Evolutionary conservation across 2,797 vertebrate species (phyloP), one percentile per base, ranked within the genome.

Genomic region (Scleropages formosus): DNA sequence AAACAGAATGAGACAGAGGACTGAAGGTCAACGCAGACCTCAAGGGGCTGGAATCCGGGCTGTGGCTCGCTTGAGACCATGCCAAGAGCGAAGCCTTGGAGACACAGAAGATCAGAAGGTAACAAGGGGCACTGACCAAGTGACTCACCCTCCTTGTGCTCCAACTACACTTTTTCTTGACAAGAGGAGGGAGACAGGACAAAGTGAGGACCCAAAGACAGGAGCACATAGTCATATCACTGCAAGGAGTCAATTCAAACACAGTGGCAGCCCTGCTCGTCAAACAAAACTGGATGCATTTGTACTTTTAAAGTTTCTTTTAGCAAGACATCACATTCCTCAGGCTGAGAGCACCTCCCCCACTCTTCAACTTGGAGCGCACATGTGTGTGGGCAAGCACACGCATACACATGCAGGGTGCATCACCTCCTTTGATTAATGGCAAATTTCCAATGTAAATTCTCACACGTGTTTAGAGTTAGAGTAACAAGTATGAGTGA

Each of bases 281-380:
- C 89, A 88, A 89, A 90, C 89, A 89, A n/a, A 89, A 89, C 87
- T 82, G 80, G 83, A 78, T 83, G 79, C 85, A 87, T 90, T 91
- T 92, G 88, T 89, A 90, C 86, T 88, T 85, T 80, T 83, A 80
- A 68, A 79, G 83, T 81, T 31, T 84, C 84, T 91, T 90, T 89
- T 88, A 90, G 89, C 87, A 88, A 89, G 88, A 90, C 81, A 88
- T 88, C 85, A 90, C 89, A 93, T 91, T 92, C 89, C 89, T 88
- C 85, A 88, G 85, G 83, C 88, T 78, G 83, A 82, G 82, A 70
- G 85, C 82, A 87, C 89, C 88, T 80, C 87, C 86, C 87, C 82
- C 66, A 81, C 80, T 81, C 84, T 86, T 88, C 84, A 85, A 88
- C 31, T 39, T 39, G 39, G 6, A 39, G 6, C 31, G 39, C 31